Evolutionary conservation across 2,888 invertebrate species (phyloP), one percentile per base, ranked within the genome.

Genomic region (Tenthredo livida): DNA sequence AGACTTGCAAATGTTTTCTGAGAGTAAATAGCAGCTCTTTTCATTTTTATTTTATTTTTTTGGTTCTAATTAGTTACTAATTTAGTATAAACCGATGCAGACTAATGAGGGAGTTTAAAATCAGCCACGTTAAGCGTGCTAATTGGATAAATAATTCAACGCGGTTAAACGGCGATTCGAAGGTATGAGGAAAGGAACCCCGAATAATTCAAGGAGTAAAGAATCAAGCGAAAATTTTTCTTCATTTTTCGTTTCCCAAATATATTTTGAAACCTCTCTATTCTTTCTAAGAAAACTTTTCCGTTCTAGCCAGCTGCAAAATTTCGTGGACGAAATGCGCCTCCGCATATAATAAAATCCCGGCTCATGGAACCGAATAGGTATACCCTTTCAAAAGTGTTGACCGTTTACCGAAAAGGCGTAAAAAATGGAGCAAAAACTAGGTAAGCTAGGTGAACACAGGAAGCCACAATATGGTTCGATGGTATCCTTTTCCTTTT

Each of bases 381-480:
- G 21, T 37, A 21, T 37, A 37, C 80, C 80, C 58, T 58, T 80
- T 80, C 21, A 61, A 80, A 61, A 40, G 37, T 80, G 58, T 80
- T 80, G 40, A 80, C 80, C 80, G 40, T 80, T 58, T 37, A 21
- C 25, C 25, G n/a, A 58, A 40, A 58, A 61, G 17, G 80, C 61
- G 29, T 77, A n/a, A 61, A 77, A 80, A 61, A 58, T 80, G 80
- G 80, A 80, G 80, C 80, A 80, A 80, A 80, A 80, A 80, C 37
- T 61, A 1, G 15, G 40, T n/a, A 80, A 40, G 21, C 61, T 43
- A 43, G 43, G 43, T 12, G 17, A 25, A n/a, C n/a, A 40, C 40
- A 17, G 21, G 50, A 10, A 40, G 5, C 80, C 80, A 61, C 80
- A 80, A 61, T 40, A 40, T 37, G 54, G 37, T 17, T n/a, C 21